Conservation (phyloP, 2,888 invertebrate species). For the Mesochorus sp. region DNA sequence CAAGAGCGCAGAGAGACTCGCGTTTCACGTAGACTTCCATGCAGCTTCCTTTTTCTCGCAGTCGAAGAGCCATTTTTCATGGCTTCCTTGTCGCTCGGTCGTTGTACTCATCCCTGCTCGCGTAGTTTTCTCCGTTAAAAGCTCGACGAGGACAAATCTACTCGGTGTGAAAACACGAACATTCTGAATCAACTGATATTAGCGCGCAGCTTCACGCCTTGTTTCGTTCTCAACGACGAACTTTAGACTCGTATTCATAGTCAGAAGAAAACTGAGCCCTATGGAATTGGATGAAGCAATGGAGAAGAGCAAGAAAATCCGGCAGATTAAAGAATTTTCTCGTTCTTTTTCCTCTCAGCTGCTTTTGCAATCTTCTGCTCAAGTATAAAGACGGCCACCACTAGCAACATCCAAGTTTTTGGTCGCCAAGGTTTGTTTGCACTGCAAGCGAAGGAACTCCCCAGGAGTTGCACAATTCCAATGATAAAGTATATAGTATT, state of each 20-base stretch:
- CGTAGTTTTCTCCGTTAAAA: not conserved
- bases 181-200: not conserved
- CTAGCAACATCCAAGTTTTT: not conserved
- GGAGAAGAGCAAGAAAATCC: not conserved
- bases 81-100: constrained; percentile 5
- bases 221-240: not conserved
- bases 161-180: constrained; percentile 2
- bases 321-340: not conserved
- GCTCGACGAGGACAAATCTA: not conserved
- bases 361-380: not conserved
- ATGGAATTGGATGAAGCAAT: not conserved
- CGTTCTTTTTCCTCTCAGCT: not conserved
- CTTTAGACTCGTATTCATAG: too few relatives aligned
- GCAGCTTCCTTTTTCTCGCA: constrained; percentile 13
- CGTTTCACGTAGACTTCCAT: not conserved
- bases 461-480: not conserved
- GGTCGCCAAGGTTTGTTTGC: constrained; percentile 2
- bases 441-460: not conserved
- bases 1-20: not conserved
- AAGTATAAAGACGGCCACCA: not conserved
- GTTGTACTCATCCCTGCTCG: not conserved
- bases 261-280: constrained; percentile 10
- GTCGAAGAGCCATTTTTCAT: constrained; percentile 20
- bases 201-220: not conserved
- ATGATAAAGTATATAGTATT: constrained; percentile 36